A percentile compares a stretch with the other conserved stretches of the same genome.
Evolutionary conservation across 2,888 invertebrate species (phyloP).

Genomic region (Rosalia funebris): DNA sequence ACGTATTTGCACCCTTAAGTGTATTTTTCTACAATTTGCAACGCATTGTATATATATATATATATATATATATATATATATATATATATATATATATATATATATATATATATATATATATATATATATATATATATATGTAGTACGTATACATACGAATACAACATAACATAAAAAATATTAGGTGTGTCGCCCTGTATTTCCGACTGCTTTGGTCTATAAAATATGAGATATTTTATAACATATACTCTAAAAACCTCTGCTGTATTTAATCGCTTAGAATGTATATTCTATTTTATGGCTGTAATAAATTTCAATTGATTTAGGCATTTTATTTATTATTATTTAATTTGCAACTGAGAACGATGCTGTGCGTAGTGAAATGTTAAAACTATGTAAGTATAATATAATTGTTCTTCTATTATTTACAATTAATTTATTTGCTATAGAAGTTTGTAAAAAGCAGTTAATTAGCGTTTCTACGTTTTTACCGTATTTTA

Average conservation of each 20-base stretch:
- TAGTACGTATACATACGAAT: too few species aligned
- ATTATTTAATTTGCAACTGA: neutral
- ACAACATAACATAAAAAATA: neutral
- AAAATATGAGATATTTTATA: neutral
- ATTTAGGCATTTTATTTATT: conserved; percentile 8
- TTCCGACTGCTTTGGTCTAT: neutral
- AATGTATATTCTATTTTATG: conserved; percentile 1
- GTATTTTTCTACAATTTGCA: too few species aligned
- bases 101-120: neutral
- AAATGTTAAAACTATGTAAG: conserved; percentile 27
- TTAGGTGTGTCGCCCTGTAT: neutral
- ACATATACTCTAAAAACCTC: neutral
- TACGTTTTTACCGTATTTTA: too few species aligned
- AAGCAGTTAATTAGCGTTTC: too few species aligned
- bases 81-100: neutral
- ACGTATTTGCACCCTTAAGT: too few species aligned
- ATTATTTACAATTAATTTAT: too few species aligned
- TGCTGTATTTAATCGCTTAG: conserved; percentile 1
- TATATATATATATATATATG: neutral
- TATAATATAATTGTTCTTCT: too few species aligned
- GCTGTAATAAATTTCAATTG: conserved; percentile 23
- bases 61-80: neutral
- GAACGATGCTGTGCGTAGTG: conserved; percentile 2
- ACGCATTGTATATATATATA: neutral
- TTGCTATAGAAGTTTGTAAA: too few species aligned